A percentile compares a stretch with the other conserved stretches of the same genome.
Conservation (phyloP, 1,140 invertebrate species). For the Ditylenchus dipsaci region DNA sequence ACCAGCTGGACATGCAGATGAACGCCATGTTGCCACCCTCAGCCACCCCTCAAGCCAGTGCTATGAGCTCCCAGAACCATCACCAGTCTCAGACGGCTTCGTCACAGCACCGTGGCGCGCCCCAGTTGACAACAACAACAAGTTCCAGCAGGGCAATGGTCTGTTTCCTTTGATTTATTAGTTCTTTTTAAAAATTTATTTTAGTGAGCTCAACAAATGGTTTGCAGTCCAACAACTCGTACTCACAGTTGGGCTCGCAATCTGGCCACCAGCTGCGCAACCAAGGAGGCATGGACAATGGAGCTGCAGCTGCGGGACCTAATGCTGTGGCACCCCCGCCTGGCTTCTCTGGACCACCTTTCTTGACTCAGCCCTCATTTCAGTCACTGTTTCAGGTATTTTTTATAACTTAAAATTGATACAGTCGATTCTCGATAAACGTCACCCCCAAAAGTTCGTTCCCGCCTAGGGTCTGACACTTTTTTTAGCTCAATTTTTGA, state of each 20-base stretch:
- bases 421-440: no score
- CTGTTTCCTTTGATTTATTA: no score
- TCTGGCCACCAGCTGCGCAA: not conserved
- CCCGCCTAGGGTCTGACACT: no score
- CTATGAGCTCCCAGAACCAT: no score
- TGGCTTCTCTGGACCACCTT: not conserved
- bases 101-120: no score
- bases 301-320: not conserved
- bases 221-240: not conserved
- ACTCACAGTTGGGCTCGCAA: not conserved
- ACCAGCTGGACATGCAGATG: not conserved
- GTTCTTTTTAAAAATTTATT: not conserved
- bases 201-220: not conserved
- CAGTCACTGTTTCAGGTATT: slow-evolving; percentile 3
- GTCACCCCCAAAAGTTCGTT: no score
- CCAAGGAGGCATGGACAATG: not conserved
- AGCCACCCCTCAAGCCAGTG: no score
- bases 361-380: not conserved
- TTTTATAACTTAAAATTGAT: no score
- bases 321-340: not conserved
- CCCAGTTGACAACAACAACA: no score
- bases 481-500: no score
- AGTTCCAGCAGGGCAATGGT: no score
- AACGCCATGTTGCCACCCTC: not conserved
- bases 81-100: no score